phyloP scores from a whole-genome alignment of 2,888 invertebrate species.

The Onchidella celtica region DNA sequence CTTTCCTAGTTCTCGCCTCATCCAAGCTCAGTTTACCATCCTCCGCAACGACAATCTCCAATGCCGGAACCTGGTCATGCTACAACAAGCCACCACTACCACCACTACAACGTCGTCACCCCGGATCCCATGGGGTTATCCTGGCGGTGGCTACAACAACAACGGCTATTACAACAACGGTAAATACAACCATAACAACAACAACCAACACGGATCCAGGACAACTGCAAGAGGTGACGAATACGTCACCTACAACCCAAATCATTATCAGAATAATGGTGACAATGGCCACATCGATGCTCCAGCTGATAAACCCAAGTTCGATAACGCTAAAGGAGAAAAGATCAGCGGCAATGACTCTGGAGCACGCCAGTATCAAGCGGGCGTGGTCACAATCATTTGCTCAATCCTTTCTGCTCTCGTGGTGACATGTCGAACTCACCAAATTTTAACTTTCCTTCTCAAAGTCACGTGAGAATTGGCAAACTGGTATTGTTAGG shows the following conservation, averaged over 20 bases:
- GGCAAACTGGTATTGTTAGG: background rate
- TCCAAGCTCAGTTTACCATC: slow-evolving; percentile 50
- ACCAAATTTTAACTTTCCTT: background rate
- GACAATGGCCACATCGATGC: background rate
- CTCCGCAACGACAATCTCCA: slow-evolving; percentile 28
- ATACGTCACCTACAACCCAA: background rate
- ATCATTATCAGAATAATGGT: background rate
- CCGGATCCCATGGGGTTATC: background rate
- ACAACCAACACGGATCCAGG: background rate
- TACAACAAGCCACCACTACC: slow-evolving; percentile 7
- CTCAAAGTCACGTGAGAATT: background rate
- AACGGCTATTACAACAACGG: background rate
- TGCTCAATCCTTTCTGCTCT: background rate
- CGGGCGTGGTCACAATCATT: background rate
- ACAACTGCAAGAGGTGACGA: background rate
- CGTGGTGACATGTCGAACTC: background rate
- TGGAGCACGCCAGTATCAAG: background rate
- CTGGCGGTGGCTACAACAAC: background rate
- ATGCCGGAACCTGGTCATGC: slow-evolving; percentile 6
- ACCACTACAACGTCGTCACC: slow-evolving; percentile 28
- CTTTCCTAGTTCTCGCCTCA: background rate
- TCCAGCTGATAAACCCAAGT: background rate
- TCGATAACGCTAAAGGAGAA: slow-evolving; percentile 1
- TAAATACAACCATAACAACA: background rate
- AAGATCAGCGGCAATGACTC: background rate